Evolutionary conservation across 2,888 invertebrate genomes (phyloP), one percentile per base, ranked within the genome.

Genomic region (Pemphredon lugubris): DNA sequence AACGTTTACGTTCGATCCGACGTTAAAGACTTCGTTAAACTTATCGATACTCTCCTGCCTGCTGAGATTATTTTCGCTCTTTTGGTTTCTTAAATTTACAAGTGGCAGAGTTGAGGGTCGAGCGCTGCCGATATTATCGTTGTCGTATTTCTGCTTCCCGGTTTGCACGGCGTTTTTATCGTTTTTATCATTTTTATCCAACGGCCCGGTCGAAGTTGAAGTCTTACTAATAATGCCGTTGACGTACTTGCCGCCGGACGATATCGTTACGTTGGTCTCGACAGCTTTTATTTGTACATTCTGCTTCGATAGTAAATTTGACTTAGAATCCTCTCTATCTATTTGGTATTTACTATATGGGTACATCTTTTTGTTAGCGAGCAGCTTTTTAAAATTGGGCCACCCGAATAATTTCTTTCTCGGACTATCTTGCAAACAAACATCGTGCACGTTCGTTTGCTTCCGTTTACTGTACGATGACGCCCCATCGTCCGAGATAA

Each of bases 11-110:
- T 94, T 95, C 0, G 93, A 93, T 0, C 93, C 93, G 0, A 93
- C 93, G 7, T 94, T 92, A 81, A 95, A 95, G 2, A 95, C 93
- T 82, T 95, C 94, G 59, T 93, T 93, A 54, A 96, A 95, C 51
- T 95, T 94, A 81, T 95, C 95, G 30, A 95, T 88, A 0, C 95
- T 95, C 63, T 93, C 93, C 84, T 95, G 95, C 0, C 95, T 90
- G 0, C 90, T 84, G 79, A 91, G 68, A 83, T 89, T 90, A 73
- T 90, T 89, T 79, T 88, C 90, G 75, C 70, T 77, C 20, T 81
- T 84, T 13, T 84, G 82, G 11, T 60, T 77, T 23, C 67, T 75
- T 9, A 86, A 48, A 54, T 74, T 79, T 5, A 89, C 87, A n/a
- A 92, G 83, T 0, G 90, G 90, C 67, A 91, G 82, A 2, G 91